A percentile compares a stretch with the other conserved stretches of the same genome.
These are phyloP conservation scores for Podarcis siculus DNA, from an alignment of 2,797 vertebrate genomes.

Conservation along the genomic window DNA sequence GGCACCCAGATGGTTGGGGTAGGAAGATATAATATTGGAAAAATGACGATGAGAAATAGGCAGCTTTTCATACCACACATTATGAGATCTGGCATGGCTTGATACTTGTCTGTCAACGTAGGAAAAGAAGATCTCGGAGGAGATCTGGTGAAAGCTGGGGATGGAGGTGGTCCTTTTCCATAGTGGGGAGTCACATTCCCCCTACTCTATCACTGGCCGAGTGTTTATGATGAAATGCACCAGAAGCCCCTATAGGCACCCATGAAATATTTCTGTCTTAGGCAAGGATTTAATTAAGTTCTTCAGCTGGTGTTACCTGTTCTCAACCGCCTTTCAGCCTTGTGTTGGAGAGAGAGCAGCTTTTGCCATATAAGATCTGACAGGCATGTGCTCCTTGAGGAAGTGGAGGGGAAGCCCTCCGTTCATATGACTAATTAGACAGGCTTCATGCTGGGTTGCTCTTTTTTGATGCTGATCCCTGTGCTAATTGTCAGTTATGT, in stretches of 20 bases:
- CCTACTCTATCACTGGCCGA: conserved; percentile 7
- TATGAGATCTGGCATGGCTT: conserved; percentile 66
- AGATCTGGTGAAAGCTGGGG: conserved; percentile 27
- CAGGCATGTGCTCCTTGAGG: conserved; percentile 83
- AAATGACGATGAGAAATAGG: conserved; percentile 1
- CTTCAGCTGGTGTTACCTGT: conserved; percentile 61
- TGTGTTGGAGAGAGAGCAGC: conserved; percentile 62
- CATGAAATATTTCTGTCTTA: neutral
- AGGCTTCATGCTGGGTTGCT: conserved; percentile 91
- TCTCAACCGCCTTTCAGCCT: conserved; percentile 59
- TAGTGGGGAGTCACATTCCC: neutral
- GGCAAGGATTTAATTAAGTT: conserved; percentile 17
- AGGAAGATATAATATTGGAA: neutral
- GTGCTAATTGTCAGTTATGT: conserved; percentile 91
- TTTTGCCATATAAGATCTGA: conserved; percentile 76
- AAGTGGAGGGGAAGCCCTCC: conserved; percentile 84
- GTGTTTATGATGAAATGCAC: neutral
- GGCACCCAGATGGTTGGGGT: too few relatives aligned
- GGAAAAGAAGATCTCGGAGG: conserved; percentile 52
- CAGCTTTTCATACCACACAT: conserved; percentile 50
- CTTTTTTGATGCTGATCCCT: conserved; percentile 92
- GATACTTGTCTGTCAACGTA: conserved; percentile 69
- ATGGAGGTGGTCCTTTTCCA: too few relatives aligned
- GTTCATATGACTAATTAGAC: conserved; percentile 99
- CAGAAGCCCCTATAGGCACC: neutral